Evolutionary conservation across 2,888 invertebrate species (phyloP).

Genomic region (Epiblema foenella): DNA sequence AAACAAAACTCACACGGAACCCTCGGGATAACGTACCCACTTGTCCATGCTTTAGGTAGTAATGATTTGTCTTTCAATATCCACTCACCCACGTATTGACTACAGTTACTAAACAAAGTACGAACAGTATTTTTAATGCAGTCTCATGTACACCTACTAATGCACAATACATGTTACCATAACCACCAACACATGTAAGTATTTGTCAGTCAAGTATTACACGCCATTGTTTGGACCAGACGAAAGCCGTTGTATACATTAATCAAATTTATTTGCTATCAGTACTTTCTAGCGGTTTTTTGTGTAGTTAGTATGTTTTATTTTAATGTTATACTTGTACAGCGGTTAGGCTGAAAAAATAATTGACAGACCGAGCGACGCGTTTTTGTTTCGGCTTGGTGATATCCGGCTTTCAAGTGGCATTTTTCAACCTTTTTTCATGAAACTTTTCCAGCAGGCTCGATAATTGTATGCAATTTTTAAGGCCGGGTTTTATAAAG

Average conservation of each 20-base stretch:
- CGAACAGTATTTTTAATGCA: slow-evolving; percentile 40
- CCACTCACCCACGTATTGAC: slow-evolving; percentile 12
- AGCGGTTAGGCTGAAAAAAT: not conserved
- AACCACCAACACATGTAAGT: slow-evolving; percentile 55
- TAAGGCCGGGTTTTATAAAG: too few species aligned
- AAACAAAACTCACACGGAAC: too few species aligned
- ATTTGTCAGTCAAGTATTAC: slow-evolving; percentile 58
- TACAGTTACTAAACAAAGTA: slow-evolving; percentile 38
- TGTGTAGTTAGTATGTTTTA: not conserved
- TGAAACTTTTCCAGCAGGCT: too few species aligned
- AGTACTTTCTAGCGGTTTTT: slow-evolving; percentile 34
- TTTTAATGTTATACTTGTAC: not conserved
- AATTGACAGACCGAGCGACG: too few species aligned
- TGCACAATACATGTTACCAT: slow-evolving; percentile 56
- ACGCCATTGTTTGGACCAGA: slow-evolving; percentile 54
- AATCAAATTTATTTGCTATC: slow-evolving; percentile 41
- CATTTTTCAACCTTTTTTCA: too few species aligned
- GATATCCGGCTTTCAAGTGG: too few species aligned
- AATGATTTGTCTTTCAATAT: not conserved
- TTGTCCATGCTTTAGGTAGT: too few species aligned
- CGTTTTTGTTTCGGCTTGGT: too few species aligned
- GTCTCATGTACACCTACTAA: slow-evolving; percentile 48
- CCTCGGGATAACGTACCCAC: too few species aligned
- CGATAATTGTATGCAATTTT: too few species aligned
- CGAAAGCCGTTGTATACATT: slow-evolving; percentile 34